Evolutionary conservation across 2,113 vertebrate genomes (phyloP), one percentile per base, ranked within the genome.

Genomic region (Aegotheles bennettii): DNA sequence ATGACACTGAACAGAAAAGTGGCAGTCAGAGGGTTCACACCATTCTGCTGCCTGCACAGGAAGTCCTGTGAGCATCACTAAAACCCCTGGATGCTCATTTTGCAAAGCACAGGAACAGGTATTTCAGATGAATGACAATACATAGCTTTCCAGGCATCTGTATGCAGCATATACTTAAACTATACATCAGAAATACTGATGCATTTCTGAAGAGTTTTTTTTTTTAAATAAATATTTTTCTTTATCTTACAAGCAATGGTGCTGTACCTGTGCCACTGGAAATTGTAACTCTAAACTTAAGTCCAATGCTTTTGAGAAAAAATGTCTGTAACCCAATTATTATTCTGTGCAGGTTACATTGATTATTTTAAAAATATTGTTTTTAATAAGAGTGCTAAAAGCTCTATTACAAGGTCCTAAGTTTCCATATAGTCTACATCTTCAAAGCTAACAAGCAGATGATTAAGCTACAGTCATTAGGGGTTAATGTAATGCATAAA

Each of bases 391-490:
- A 26, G 12, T 54, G 29, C 51, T 86, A 70, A 84, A 74, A 93
- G 47, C 20, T 80, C 54, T 86, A 17, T 59, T 73, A 74, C 43
- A 59, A 77, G 74, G 21, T 74, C 19, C 6, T 11, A 85, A 36
- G 50, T 57, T 85, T 68, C 29, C 73, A 67, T 47, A 35, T 1
- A 74, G 42, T 43, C 51, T 88, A 1, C 20, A 74, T 63, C 54
- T 94, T 93, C 89, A 92, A 87, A 94, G 35, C 20, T 70, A 94
- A 63, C 29, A 70, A n/a, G 53, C 7, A 75, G 50, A 80, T 70
- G 45, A 91, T 77, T 74, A 84, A 35, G 31, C 23, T 54, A 51
- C 18, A 77, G 64, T 70, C 71, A 87, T 90, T 91, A 71, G n/a
- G 38, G 51, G 31, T 88, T 94, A 90, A 80, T 47, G 28, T 79